Evolutionary conservation across 1,140 invertebrate genomes (phyloP).

Genomic region (Vollenhovia emeryi): DNA sequence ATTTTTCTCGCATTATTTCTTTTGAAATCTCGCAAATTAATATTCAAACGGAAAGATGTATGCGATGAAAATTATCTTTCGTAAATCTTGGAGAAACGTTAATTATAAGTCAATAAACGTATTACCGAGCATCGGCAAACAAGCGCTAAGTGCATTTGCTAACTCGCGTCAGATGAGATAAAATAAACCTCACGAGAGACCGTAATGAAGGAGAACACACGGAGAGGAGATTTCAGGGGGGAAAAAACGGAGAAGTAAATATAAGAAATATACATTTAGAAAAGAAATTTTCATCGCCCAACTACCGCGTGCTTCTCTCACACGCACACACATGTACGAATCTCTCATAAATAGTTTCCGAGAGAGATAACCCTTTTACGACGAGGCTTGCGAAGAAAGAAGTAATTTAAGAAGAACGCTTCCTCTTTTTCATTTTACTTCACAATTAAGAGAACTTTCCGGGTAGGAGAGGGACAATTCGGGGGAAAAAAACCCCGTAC

Average conservation of each 20-base stretch:
- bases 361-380: slow-evolving; percentile 18
- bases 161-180: neutral
- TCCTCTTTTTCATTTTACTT: neutral
- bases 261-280: slow-evolving; percentile 8
- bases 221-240: neutral
- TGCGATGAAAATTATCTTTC: neutral
- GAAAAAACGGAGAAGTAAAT: slow-evolving; percentile 1
- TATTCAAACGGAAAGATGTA: neutral
- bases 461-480: neutral
- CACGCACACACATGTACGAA: neutral
- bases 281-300: slow-evolving; percentile 18
- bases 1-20: neutral
- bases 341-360: slow-evolving; percentile 33
- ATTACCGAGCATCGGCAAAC: neutral
- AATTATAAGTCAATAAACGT: slow-evolving; percentile 35
- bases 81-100: slow-evolving; percentile 8
- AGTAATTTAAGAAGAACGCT: slow-evolving; percentile 9
- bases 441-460: slow-evolving; percentile 12
- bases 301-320: neutral
- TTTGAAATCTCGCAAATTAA: neutral
- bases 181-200: neutral
- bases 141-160: slow-evolving; percentile 1
- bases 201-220: neutral
- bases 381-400: neutral
- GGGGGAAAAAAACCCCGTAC: neutral